Evolutionary conservation across 2,888 invertebrate species (phyloP).

Genomic region (Folsomia manolachei): DNA sequence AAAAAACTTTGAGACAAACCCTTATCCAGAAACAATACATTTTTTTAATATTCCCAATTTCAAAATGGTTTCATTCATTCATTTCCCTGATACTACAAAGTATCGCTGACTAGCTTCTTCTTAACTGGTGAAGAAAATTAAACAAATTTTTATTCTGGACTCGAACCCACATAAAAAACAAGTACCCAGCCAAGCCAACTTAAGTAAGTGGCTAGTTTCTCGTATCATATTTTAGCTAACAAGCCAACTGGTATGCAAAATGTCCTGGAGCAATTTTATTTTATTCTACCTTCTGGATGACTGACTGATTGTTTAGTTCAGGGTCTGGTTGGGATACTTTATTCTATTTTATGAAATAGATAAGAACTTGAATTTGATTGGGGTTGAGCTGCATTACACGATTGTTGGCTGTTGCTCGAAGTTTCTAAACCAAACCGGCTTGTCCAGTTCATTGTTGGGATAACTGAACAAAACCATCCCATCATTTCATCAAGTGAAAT

Average conservation of each 20-base stretch:
- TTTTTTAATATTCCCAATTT: background rate
- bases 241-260: too few species aligned
- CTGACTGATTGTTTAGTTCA: background rate
- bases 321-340: background rate
- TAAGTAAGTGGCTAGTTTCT: background rate
- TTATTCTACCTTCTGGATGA: too few species aligned
- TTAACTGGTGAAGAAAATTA: background rate
- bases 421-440: background rate
- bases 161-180: background rate
- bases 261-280: background rate
- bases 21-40: background rate
- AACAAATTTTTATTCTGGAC: background rate
- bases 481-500: too few species aligned
- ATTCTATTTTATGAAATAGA: background rate
- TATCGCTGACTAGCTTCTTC: background rate
- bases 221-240: background rate
- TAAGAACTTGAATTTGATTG: background rate
- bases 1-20: too few species aligned
- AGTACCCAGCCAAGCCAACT: background rate
- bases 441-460: too few species aligned
- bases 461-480: too few species aligned
- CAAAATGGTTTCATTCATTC: background rate
- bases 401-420: too few species aligned
- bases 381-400: too few species aligned
- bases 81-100: background rate